phyloP scores from a whole-genome alignment of 2,888 invertebrate species.

The Heliconius sara region DNA sequence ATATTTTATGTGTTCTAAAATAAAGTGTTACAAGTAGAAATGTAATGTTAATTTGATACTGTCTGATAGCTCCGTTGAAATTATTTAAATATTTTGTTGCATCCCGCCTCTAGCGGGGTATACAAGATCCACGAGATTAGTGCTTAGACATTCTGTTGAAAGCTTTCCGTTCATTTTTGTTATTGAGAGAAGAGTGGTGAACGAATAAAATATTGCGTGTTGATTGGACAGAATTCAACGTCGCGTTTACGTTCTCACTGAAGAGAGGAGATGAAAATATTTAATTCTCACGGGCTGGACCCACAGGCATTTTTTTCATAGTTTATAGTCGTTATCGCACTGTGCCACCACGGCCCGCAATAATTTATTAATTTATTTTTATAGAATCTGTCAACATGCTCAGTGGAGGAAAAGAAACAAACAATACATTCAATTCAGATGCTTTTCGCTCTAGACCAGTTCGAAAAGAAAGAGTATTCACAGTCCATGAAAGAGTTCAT shows the following conservation, averaged over 20 bases:
- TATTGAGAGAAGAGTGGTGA: no score
- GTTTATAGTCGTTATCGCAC: no score
- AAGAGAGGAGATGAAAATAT: no score
- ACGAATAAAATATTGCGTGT: no score
- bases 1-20: not conserved
- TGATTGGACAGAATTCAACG: no score
- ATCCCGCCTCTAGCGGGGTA: no score
- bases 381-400: slow-evolving; percentile 92
- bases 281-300: no score
- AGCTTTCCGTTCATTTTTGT: no score
- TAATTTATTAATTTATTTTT: not conserved
- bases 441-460: slow-evolving; percentile 94
- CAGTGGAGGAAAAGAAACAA: slow-evolving; percentile 90
- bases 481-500: slow-evolving; percentile 96
- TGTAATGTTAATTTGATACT: not conserved
- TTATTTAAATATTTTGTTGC: not conserved
- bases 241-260: no score
- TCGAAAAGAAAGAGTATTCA: slow-evolving; percentile 93
- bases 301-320: no score
- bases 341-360: not conserved
- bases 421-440: slow-evolving; percentile 95
- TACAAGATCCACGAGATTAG: no score
- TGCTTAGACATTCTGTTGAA: no score
- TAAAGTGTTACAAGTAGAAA: not conserved
- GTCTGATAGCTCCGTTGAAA: not conserved